These are phyloP conservation scores for Scyliorhinus canicula DNA, from an alignment of 2,797 vertebrate genomes.

Conservation along the genomic window DNA sequence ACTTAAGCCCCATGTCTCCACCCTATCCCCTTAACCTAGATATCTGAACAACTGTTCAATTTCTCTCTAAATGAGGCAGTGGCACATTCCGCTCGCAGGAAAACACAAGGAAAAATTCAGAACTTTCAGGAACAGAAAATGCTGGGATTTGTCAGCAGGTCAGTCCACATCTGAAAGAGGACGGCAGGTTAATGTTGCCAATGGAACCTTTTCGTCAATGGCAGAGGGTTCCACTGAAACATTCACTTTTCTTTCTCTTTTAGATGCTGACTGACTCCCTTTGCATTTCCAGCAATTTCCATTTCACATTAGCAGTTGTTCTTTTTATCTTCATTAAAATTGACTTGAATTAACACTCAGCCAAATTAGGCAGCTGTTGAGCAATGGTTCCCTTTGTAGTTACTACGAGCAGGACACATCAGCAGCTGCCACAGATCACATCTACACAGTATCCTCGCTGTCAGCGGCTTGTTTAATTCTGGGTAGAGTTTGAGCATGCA, in stretches of 20 bases:
- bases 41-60: not conserved
- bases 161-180: not conserved
- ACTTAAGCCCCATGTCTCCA: no score
- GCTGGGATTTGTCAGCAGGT: not conserved
- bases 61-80: not conserved
- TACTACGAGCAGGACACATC: not conserved
- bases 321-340: slow-evolving; percentile 21
- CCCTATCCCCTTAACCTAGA: no score
- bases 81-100: not conserved
- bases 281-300: not conserved
- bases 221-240: not conserved
- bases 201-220: not conserved
- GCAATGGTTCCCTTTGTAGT: slow-evolving; percentile 24
- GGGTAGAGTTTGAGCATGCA: not conserved
- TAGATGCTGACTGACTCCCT: not conserved
- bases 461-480: slow-evolving; percentile 5
- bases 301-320: not conserved
- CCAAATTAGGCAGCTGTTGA: slow-evolving; percentile 33
- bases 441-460: slow-evolving; percentile 18
- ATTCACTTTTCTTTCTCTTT: not conserved
- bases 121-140: not conserved
- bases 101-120: not conserved
- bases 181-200: not conserved
- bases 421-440: slow-evolving; percentile 19
- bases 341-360: slow-evolving; percentile 34